Conservation (phyloP, 2,888 invertebrate genomes). For the Boloria selene region DNA sequence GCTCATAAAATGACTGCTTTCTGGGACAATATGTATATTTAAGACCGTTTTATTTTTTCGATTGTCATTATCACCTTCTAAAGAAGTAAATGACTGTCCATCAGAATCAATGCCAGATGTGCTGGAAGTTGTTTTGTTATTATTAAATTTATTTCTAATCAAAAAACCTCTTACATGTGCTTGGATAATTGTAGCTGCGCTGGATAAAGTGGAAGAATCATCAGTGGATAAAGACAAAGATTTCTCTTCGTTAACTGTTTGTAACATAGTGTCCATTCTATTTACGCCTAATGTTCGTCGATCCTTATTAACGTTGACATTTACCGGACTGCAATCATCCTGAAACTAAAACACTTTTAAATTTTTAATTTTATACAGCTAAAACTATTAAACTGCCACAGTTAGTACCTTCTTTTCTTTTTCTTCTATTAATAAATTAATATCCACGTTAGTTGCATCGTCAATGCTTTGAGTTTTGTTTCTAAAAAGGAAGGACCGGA, state of each 20-base stretch:
- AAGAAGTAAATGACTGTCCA: slow-evolving; percentile 55
- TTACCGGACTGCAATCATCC: slow-evolving; percentile 51
- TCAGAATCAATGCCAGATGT: slow-evolving; percentile 67
- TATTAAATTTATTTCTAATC: slow-evolving; percentile 79
- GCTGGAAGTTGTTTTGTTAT: slow-evolving; percentile 66
- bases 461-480: slow-evolving; percentile 72
- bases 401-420: slow-evolving; percentile 39
- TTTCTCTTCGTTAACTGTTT: slow-evolving; percentile 80
- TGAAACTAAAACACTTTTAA: slow-evolving; percentile 49
- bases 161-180: slow-evolving; percentile 86
- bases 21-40: slow-evolving; percentile 75
- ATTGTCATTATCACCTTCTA: slow-evolving; percentile 62
- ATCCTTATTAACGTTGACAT: slow-evolving; percentile 57
- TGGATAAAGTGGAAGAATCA: slow-evolving; percentile 76
- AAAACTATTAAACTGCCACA: no score
- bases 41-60: slow-evolving; percentile 67
- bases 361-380: no score
- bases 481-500: slow-evolving; percentile 75
- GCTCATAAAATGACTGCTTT: slow-evolving; percentile 65
- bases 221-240: slow-evolving; percentile 76
- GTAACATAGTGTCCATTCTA: slow-evolving; percentile 74
- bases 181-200: slow-evolving; percentile 85
- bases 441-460: slow-evolving; percentile 59
- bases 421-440: slow-evolving; percentile 42
- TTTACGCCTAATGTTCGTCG: slow-evolving; percentile 64